Evolutionary conservation across 2,888 invertebrate species (phyloP), one percentile per base, ranked within the genome.

Genomic region (Cephus runcator): DNA sequence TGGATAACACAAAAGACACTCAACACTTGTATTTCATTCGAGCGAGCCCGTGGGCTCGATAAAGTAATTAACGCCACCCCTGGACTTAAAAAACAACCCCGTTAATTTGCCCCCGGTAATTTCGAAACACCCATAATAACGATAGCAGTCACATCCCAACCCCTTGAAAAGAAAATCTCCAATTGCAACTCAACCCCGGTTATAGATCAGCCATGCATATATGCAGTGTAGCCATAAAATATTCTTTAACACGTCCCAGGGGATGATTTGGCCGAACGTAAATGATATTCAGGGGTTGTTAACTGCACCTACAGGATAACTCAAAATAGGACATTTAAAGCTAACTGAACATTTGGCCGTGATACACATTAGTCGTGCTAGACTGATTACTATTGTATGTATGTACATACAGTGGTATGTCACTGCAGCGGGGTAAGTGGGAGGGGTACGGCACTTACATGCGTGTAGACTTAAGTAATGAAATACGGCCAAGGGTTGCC

Each of bases 331-430:
- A 82, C 88, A 88, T 90, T 90, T 87, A 88, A 90, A 89, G 88
- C 87, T 83, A 84, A 82, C 85, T 81, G 90, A 90, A 89, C 90
- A 90, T 89, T 90, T 90, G 90, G 90, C 86, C 86, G 79, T 83
- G 87, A 84, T 85, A 84, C 85, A 86, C 90, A 89, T 90, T 90
- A 89, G 89, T 85, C 88, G 86, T 89, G 90, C 86, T 87, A 88
- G 86, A 86, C 83, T 85, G 88, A 87, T 89, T 87, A 87, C 83
- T 34, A 73, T 56, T 56, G 23, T 35, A 35, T 34, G 11, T 34
- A 35, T 35, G 35, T 56, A 56, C 56, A 56, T 56, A 56, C 56
- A 56, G 2, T 56, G 56, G 56, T 23, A 56, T 23, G 56, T 56
- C 9, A 56, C 23, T 56, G 23, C 23, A 56, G 56, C 9, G 56